These are phyloP conservation scores for Alauda arvensis DNA, from an alignment of 2,797 vertebrate species.

Conservation along the genomic window DNA sequence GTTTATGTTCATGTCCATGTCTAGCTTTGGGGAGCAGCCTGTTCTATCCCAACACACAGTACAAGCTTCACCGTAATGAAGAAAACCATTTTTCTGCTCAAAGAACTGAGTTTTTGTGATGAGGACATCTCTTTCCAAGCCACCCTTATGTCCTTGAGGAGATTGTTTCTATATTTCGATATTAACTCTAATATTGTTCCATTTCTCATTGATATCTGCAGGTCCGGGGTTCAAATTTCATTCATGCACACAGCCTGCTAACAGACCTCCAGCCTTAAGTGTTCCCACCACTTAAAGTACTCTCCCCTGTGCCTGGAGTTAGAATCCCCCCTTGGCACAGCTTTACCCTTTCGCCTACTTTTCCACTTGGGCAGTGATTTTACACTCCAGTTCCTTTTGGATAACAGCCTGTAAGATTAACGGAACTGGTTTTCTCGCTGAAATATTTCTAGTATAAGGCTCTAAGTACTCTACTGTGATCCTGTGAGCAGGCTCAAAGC, in stretches of 20 bases:
- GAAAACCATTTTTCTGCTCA: not conserved
- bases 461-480: not conserved
- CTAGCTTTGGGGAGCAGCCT: not conserved
- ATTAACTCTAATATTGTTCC: not conserved
- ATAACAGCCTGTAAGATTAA: not conserved
- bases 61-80: not conserved
- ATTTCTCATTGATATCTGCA: not conserved
- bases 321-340: not conserved
- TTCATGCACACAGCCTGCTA: not conserved
- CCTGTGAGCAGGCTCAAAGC: not conserved
- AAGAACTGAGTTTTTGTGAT: not conserved
- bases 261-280: not conserved
- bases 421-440: not conserved
- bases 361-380: slow-evolving; percentile 25
- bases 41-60: not conserved
- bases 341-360: not conserved
- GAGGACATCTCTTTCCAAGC: not conserved
- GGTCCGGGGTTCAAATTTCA: not conserved
- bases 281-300: not conserved
- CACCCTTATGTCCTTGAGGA: not conserved
- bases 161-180: not conserved
- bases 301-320: not conserved
- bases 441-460: not conserved
- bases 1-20: not conserved
- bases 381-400: slow-evolving; percentile 8